These are phyloP conservation scores for Cepaea nemoralis DNA, from an alignment of 1,140 invertebrate genomes.

Conservation along the genomic window DNA sequence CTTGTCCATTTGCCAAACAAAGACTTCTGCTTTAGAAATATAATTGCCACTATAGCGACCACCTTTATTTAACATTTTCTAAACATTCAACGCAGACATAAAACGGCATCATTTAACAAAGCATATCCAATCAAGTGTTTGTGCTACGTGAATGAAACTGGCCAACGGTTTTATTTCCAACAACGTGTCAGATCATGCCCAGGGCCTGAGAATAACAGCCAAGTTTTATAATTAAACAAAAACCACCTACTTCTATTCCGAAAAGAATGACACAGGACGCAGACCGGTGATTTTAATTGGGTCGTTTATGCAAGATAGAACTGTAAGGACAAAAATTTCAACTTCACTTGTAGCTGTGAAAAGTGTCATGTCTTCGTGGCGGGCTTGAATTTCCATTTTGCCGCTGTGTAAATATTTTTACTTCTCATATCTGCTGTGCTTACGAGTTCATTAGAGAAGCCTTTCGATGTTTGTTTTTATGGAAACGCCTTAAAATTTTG, in stretches of 20 bases:
- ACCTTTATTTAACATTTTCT: background rate
- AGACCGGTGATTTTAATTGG: conserved; percentile 3
- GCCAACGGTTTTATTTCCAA: background rate
- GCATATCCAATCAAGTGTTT: background rate
- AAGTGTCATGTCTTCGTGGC: conserved; percentile 19
- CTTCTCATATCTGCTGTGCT: background rate
- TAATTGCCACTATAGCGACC: background rate
- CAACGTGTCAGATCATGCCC: background rate
- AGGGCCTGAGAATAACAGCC: background rate
- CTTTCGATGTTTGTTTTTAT: background rate
- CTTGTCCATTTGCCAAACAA: no score
- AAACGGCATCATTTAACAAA: background rate
- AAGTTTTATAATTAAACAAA: background rate
- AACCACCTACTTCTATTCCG: background rate
- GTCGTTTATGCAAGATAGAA: background rate
- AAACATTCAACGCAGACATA: background rate
- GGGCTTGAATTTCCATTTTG: conserved; percentile 36
- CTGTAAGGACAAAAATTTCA: background rate
- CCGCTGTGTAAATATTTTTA: conserved; percentile 26
- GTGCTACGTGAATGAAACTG: background rate
- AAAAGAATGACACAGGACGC: background rate
- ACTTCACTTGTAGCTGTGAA: background rate
- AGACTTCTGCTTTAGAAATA: background rate
- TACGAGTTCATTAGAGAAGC: conserved; percentile 21
- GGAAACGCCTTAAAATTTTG: background rate